phyloP scores from a whole-genome alignment of 2,113 vertebrate genomes.

The Nycticryphes semicollaris region DNA sequence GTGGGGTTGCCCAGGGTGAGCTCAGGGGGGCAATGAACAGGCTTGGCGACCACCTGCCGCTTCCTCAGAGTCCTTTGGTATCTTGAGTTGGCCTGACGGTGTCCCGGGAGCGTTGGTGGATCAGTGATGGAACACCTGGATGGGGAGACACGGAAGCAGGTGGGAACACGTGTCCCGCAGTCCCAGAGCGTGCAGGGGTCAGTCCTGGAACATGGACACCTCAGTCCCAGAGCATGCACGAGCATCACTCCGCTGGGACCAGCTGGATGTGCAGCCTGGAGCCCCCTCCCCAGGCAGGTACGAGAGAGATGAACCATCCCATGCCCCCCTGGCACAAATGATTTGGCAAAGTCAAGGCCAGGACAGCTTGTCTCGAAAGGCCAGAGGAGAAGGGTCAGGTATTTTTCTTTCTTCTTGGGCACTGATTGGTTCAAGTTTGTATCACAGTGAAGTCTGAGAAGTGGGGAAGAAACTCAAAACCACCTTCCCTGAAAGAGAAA shows the following conservation, averaged over 20 bases:
- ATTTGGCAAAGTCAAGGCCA: constrained; percentile 13
- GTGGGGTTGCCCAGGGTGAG: neutral
- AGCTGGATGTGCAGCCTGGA: neutral
- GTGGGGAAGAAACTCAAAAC: constrained; percentile 17
- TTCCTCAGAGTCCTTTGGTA: constrained; percentile 33
- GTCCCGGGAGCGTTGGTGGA: neutral
- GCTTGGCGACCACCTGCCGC: neutral
- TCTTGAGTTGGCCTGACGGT: neutral
- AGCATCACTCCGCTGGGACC: fast-evolving
- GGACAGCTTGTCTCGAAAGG: neutral
- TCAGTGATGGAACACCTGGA: neutral
- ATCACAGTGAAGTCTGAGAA: constrained; percentile 71
- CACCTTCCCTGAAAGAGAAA: constrained; percentile 8
- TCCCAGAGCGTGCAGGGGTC: neutral
- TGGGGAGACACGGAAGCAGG: neutral
- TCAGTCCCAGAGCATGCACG: neutral
- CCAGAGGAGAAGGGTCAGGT: neutral
- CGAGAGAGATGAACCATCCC: neutral
- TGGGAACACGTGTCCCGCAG: neutral
- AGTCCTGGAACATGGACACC: neutral
- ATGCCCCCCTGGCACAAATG: fast-evolving
- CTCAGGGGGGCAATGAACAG: fast-evolving
- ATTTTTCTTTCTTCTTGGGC: constrained; percentile 42
- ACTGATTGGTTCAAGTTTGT: constrained; percentile 61
- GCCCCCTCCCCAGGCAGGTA: fast-evolving